Percentiles rank a stretch among this genome's conserved stretches.
Evolutionary conservation across 2,113 vertebrate genomes (phyloP).

Genomic region (Heloderma charlesbogerti): DNA sequence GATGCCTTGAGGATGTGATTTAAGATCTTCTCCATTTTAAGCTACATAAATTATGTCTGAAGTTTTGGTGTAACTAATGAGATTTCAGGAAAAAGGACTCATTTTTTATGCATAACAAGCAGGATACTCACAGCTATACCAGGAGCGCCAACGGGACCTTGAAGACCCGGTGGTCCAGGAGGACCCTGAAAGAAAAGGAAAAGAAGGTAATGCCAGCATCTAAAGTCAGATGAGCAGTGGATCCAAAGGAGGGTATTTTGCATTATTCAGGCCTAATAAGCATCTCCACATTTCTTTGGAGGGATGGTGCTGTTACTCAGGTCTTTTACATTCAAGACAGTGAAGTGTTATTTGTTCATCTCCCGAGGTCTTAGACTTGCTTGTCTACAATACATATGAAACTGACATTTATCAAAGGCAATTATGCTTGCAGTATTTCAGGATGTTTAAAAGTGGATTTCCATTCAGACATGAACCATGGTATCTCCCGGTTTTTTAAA

Average conservation of each 20-base stretch:
- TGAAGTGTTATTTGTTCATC: conserved; percentile 32
- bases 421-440: conserved; percentile 23
- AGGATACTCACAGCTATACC: conserved; percentile 91
- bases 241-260: not conserved
- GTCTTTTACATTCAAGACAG: conserved; percentile 33
- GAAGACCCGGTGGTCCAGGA: conserved; percentile 92
- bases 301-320: conserved; percentile 23
- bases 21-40: conserved; percentile 29
- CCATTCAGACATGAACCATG: conserved; percentile 10
- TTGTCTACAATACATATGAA: conserved; percentile 43
- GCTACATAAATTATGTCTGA: conserved; percentile 3
- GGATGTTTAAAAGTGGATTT: conserved; percentile 48
- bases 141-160: conserved; percentile 93
- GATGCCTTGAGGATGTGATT: not conserved
- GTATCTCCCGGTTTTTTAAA: not conserved
- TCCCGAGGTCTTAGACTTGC: conserved; percentile 22
- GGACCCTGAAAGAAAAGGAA: conserved; percentile 86
- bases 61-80: conserved; percentile 1
- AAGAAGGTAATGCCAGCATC: conserved; percentile 43
- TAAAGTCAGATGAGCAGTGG: conserved; percentile 9
- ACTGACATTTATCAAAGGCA: conserved; percentile 39
- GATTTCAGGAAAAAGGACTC: not conserved
- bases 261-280: conserved; percentile 11
- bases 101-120: conserved; percentile 21
- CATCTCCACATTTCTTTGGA: not conserved